Conservation (phyloP, 1,140 invertebrate genomes). For the Fopius arisanus region DNA sequence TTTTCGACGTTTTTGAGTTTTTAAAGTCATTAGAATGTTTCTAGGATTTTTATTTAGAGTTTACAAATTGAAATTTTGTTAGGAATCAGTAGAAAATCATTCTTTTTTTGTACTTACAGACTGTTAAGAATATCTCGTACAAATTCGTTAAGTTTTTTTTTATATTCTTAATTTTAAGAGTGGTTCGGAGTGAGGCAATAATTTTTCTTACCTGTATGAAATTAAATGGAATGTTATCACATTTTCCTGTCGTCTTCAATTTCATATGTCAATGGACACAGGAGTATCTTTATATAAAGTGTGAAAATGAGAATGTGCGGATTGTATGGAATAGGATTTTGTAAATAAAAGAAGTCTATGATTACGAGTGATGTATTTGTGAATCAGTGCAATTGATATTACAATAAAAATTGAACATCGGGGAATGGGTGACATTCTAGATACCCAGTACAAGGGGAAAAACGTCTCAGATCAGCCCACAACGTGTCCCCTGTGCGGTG, state of each 20-base stretch:
- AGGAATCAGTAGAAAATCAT: background rate
- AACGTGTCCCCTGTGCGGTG: conserved; percentile 69
- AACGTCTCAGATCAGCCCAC: conserved; percentile 69
- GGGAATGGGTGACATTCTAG: conserved; percentile 42
- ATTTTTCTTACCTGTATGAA: background rate
- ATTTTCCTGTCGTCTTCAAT: background rate
- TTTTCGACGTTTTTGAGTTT: no score
- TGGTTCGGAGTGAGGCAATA: background rate
- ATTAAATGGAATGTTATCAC: background rate
- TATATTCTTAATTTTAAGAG: background rate
- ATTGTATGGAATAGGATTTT: background rate
- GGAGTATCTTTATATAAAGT: background rate
- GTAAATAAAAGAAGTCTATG: background rate
- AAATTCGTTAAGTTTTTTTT: conserved; percentile 16
- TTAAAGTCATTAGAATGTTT: no score
- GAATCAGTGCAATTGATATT: background rate
- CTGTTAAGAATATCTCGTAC: background rate
- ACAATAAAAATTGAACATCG: conserved; percentile 10
- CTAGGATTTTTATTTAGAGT: no score
- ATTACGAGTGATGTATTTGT: background rate
- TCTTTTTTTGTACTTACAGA: conserved; percentile 10
- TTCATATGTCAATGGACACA: no score
- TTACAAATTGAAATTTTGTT: no score
- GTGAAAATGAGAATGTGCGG: conserved; percentile 13
- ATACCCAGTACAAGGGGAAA: conserved; percentile 47